Percentiles rank a stretch among this genome's conserved stretches.
phyloP scores from a whole-genome alignment of 2,113 vertebrate genomes.

The Callospermophilus lateralis region DNA sequence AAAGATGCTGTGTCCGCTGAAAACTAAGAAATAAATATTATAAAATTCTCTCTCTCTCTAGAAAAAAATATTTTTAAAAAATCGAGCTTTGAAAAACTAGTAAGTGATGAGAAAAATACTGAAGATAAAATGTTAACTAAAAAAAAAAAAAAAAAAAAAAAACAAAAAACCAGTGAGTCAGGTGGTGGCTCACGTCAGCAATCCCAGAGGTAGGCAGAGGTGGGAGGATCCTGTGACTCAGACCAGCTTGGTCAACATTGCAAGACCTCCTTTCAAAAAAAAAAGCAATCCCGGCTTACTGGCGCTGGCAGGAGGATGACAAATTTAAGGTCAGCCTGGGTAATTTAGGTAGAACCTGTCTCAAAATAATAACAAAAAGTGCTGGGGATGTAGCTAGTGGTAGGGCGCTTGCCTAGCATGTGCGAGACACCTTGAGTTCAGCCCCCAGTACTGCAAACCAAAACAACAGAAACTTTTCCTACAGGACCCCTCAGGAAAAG shows the following conservation, averaged over 20 bases:
- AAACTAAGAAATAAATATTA: no score
- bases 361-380: neutral
- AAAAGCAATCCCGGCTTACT: neutral
- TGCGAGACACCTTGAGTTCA: neutral
- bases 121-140: neutral
- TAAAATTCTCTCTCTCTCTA: no score
- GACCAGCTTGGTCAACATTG: neutral
- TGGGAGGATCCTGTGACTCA: neutral
- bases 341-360: neutral
- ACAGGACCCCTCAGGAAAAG: neutral
- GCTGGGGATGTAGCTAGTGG: neutral
- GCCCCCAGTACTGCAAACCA: neutral
- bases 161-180: no score
- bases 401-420: neutral
- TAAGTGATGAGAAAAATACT: slow-evolving; percentile 16
- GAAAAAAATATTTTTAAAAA: no score
- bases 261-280: neutral
- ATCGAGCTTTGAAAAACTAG: neutral
- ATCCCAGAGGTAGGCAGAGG: neutral
- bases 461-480: neutral
- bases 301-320: neutral
- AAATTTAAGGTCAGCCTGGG: neutral
- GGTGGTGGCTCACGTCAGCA: neutral
- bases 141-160: neutral
- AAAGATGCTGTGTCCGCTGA: no score